Evolutionary conservation across 23 tunicate species (phyloP).

Genomic region (Halocynthia roretzi): DNA sequence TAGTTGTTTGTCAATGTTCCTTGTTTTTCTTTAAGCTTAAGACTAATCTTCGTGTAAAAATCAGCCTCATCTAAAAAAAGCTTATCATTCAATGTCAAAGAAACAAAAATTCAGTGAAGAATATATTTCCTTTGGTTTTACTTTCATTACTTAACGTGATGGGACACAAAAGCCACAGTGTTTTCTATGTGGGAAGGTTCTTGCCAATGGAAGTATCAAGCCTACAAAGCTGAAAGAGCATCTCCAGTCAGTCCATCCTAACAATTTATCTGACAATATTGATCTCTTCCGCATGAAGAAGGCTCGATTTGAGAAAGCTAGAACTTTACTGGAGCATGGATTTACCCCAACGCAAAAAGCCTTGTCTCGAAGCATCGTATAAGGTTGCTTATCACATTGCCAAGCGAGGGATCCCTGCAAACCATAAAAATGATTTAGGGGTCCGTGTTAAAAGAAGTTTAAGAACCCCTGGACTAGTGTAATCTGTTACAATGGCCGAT

Average conservation of each 20-base stretch:
- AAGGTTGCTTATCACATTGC: conserved; percentile 35
- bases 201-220: conserved; percentile 33
- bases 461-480: too few relatives aligned
- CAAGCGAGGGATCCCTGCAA: too few relatives aligned
- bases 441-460: too few relatives aligned
- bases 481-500: too few relatives aligned
- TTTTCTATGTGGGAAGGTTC: conserved; percentile 35
- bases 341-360: conserved; percentile 35
- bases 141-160: conserved; percentile 20
- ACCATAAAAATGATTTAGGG: too few relatives aligned
- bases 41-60: too few relatives aligned
- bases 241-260: background rate
- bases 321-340: conserved; percentile 21
- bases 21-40: too few relatives aligned
- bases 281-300: too few relatives aligned
- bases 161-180: conserved; percentile 34
- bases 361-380: conserved; percentile 23
- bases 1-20: too few relatives aligned
- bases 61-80: too few relatives aligned
- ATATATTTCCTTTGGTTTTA: conserved; percentile 25
- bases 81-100: background rate
- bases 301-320: too few relatives aligned
- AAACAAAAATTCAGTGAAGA: conserved; percentile 14
- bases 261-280: background rate
- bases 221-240: conserved; percentile 23